A percentile compares a stretch with the other conserved stretches of the same genome.
Evolutionary conservation across 2,797 vertebrate genomes (phyloP).

Genomic region (Cynopterus sphinx): DNA sequence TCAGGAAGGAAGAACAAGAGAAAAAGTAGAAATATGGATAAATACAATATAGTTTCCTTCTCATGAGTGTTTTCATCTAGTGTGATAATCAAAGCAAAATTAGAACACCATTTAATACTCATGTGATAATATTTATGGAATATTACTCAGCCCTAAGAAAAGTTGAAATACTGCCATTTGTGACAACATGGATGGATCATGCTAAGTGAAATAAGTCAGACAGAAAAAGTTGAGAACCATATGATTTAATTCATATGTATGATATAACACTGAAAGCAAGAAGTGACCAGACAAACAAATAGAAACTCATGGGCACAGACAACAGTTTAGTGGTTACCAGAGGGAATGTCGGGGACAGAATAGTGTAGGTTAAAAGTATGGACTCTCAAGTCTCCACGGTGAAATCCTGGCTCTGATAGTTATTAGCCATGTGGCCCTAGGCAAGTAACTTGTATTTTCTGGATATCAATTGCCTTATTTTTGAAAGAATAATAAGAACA

Average conservation of each 20-base stretch:
- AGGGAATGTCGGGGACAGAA: neutral
- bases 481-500: neutral
- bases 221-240: no score
- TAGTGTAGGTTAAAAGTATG: neutral
- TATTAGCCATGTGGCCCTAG: neutral
- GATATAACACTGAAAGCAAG: no score
- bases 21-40: neutral
- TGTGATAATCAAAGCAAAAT: neutral
- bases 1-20: neutral
- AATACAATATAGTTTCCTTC: neutral
- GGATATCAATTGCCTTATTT: neutral
- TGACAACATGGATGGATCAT: no score
- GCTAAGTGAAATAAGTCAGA: no score
- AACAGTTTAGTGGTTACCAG: no score
- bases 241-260: no score
- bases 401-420: neutral
- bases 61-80: neutral
- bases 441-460: neutral
- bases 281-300: no score
- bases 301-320: no score
- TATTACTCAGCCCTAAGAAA: no score
- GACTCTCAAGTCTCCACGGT: neutral
- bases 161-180: no score
- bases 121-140: neutral
- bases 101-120: neutral